Evolutionary conservation across 2,797 vertebrate species (phyloP), one percentile per base, ranked within the genome.

Genomic region (Coreius guichenoti): DNA sequence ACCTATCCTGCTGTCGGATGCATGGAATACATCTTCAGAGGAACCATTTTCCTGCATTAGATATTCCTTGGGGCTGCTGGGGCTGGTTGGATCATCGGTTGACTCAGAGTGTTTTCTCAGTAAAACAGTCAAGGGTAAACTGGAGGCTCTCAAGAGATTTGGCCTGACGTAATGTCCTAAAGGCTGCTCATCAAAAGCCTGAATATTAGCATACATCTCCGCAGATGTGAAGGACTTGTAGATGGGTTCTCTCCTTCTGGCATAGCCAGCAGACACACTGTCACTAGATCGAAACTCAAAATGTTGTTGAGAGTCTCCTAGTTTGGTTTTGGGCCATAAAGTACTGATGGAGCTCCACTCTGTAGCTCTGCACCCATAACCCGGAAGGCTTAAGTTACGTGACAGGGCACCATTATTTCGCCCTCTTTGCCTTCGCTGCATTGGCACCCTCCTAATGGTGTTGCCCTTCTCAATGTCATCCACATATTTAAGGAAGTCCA

Each of bases 401-500:
- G 97, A 97, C 77, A 99, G 91, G 23, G 97, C 96, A 90, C 95
- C 98, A 54, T 96, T 96, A 77, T 97, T 95, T 0, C 95, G 93
- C 69, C 96, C 97, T 84, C 97, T 98, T 90, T 94, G 95, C 84
- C 96, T 90, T 49, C 97, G 95, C 83, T 97, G 98, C 90, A 99
- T 95, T 33, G 95, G 96, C 81, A 99, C 93, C 90, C 96, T 95
- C 88, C 95, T 96, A 91, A 99, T 97, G 86, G 98, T 99, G 93
- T 98, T 96, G 47, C 98, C 98, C 89, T 98, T 99, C 92, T 99
- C 98, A 0, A 99, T 99, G 93, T 99, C 98, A 0, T 99, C 97
- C n/a, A 99, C 98, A 0, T 99, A 99, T 84, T 99, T 99, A 29
- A 99, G 94, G 90, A 99, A 99, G 90, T 99, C 98, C 88, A 99